Evolutionary conservation across 2,113 vertebrate species (phyloP).

Genomic region (Pongo pygmaeus): DNA sequence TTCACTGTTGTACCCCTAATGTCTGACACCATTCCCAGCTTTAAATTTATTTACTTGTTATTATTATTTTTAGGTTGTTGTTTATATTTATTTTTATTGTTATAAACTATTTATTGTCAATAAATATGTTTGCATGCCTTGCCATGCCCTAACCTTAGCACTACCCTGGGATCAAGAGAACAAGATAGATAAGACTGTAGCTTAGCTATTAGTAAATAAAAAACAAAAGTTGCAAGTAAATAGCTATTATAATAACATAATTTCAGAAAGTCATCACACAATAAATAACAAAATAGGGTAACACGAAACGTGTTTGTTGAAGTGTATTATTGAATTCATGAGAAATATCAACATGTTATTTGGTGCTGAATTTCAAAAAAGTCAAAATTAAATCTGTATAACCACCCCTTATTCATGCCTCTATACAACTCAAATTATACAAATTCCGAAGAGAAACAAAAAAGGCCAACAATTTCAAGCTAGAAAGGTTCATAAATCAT

Average conservation of each 20-base stretch:
- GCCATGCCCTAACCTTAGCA: neutral
- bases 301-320: neutral
- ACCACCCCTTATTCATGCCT: neutral
- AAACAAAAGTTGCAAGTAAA: neutral
- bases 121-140: neutral
- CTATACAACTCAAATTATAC: conserved; percentile 11
- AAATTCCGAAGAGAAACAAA: conserved; percentile 42
- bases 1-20: neutral
- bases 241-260: neutral
- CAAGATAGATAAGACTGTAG: neutral
- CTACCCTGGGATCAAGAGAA: neutral
- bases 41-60: neutral
- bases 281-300: neutral
- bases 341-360: conserved; percentile 13
- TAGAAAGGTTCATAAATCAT: neutral
- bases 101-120: neutral
- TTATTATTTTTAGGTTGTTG: neutral
- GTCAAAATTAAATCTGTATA: neutral
- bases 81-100: neutral
- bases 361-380: conserved; percentile 35
- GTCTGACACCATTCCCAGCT: neutral
- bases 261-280: neutral
- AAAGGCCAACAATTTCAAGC: conserved; percentile 50
- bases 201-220: neutral
- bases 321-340: conserved; percentile 11